Conservation (phyloP, 2,113 vertebrate genomes). For the Eleginops maclovinus region DNA sequence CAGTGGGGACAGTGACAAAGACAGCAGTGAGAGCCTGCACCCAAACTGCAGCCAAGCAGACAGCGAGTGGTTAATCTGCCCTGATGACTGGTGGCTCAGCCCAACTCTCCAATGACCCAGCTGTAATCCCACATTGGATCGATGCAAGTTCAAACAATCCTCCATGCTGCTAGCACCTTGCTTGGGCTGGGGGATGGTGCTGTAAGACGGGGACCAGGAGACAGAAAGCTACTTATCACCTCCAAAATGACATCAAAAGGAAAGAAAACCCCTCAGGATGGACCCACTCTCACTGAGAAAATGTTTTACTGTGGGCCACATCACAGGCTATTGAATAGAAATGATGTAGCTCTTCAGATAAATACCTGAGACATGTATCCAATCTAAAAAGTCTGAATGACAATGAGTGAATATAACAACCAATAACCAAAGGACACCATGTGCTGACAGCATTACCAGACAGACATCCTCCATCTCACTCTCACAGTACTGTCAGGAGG, state of each 20-base stretch:
- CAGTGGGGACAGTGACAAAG: conserved; percentile 57
- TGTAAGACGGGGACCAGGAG: conserved; percentile 69
- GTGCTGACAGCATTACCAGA: conserved; percentile 70
- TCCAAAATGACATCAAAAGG: conserved; percentile 81
- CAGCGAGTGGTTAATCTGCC: conserved; percentile 79
- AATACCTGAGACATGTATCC: conserved; percentile 43
- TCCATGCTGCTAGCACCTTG: conserved; percentile 77
- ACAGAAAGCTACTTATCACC: conserved; percentile 83
- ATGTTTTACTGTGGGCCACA: conserved; percentile 30
- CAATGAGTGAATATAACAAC: conserved; percentile 62
- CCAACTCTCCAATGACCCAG: conserved; percentile 80
- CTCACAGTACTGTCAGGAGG: conserved; percentile 77
- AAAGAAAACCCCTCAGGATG: conserved; percentile 72
- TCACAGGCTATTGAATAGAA: conserved; percentile 35
- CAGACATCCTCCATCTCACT: conserved; percentile 81
- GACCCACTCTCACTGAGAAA: conserved; percentile 59
- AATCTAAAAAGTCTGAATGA: conserved; percentile 57
- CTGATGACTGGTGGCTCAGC: conserved; percentile 76
- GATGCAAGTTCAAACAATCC: conserved; percentile 82
- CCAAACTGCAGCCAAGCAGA: conserved; percentile 73
- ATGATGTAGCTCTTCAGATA: conserved; percentile 47
- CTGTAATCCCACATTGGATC: conserved; percentile 83
- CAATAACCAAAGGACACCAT: conserved; percentile 71
- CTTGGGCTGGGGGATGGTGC: conserved; percentile 65
- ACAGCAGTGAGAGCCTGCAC: conserved; percentile 46